Evolutionary conservation across 2,797 vertebrate genomes (phyloP).

Genomic region (Clarias fuscus): DNA sequence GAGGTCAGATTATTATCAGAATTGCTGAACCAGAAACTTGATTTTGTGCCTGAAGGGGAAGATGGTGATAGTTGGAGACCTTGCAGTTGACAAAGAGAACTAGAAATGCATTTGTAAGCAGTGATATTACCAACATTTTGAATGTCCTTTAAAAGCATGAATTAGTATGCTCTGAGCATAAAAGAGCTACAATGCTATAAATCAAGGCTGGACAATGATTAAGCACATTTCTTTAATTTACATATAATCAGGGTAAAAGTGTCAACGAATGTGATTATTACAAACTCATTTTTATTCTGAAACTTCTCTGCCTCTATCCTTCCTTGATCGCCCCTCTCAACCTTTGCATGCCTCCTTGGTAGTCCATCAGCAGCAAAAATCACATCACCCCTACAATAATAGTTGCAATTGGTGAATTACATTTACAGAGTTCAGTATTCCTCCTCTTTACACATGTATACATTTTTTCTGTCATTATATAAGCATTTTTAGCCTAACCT

Average conservation of each 20-base stretch:
- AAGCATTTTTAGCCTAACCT: neutral
- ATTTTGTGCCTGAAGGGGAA: conserved; percentile 68
- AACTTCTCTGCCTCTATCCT: too few relatives aligned
- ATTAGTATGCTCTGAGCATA: conserved; percentile 76
- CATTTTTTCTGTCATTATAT: neutral
- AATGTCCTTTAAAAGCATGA: conserved; percentile 76
- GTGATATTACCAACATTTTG: conserved; percentile 58
- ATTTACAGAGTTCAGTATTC: too few relatives aligned
- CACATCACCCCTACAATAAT: too few relatives aligned
- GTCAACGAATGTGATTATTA: neutral
- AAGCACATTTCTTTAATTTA: conserved; percentile 65
- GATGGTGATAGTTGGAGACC: conserved; percentile 78
- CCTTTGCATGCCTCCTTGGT: too few relatives aligned
- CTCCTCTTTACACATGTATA: neutral
- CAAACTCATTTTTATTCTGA: neutral
- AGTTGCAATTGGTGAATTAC: too few relatives aligned
- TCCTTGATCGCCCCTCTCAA: too few relatives aligned
- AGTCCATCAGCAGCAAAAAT: too few relatives aligned
- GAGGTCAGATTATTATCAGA: conserved; percentile 81
- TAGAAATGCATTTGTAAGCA: conserved; percentile 47
- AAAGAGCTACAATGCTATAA: conserved; percentile 64
- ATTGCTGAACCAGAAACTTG: conserved; percentile 79
- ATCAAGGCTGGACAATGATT: conserved; percentile 56
- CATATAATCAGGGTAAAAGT: conserved; percentile 60
- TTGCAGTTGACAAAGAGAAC: conserved; percentile 64